Base-by-base conservation (phyloP, 2,113 vertebrate genomes). In the Leptodactylus fuscus region DNA sequence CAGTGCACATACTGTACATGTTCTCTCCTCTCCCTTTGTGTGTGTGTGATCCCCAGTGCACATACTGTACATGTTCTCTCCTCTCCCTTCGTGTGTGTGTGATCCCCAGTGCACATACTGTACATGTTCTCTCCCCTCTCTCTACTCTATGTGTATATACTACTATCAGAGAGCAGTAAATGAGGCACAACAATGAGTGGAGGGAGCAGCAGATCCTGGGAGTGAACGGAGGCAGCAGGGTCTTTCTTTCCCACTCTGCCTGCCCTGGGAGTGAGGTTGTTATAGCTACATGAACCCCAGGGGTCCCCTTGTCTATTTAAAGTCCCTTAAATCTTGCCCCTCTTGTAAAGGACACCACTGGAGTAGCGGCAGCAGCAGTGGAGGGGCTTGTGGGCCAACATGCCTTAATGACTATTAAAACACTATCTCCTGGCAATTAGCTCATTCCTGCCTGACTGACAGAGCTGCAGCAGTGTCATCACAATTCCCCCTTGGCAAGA, bases 321-420 rank as follows among this genome's bases (percentile, higher is more conserved):
- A 94, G 88, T 90, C 90, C 89, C 55, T 91, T 92, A 91, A 94
- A 90, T 92, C 92, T 91, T 89, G 92, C 93, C 90, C 92, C 91
- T 90, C 93, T 93, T 94, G 93, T 94, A 90, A 88, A 91, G 49
- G 38, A 24, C 93, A 95, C 94, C 93, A 94, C 94, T 94, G 94
- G 93, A 93, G n/a, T n/a, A n/a, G n/a, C n/a, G n/a, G 91, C 91
- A 22, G 55, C 55, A 24, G n/a, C 55, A 58, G 55, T 12, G 55
- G 22, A n/a, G 55, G 55, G 55, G 89, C 92, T 94, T 94, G 92
- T 92, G 94, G 93, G 93, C 94, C 89, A 92, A 92, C 93, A 91
- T 93, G 91, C 93, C 93, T 89, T 94, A 95, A 94, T 96, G 94
- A 95, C 92, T 94, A 93, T 94, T 95, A 95, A 96, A 96, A 95